These are phyloP conservation scores for Bursaphelenchus okinawaensis DNA, from an alignment of 2,888 invertebrate species.

Conservation along the genomic window DNA sequence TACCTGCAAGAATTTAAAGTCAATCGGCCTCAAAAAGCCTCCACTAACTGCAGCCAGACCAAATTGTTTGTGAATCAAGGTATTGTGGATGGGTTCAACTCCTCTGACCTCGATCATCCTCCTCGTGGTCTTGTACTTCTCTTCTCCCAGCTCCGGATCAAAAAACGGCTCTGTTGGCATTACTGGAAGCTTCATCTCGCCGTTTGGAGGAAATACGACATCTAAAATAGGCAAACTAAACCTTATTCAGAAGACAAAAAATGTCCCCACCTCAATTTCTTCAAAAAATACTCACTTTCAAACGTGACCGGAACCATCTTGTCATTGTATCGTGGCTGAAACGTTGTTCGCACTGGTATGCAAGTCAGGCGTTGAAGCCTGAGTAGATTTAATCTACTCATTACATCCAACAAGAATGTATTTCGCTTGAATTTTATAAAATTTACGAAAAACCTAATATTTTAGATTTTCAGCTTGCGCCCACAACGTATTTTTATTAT, in stretches of 20 bases:
- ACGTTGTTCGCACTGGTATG: background rate
- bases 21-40: slow-evolving; percentile 44
- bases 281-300: slow-evolving; percentile 43
- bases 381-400: background rate
- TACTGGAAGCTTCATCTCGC: slow-evolving; percentile 42
- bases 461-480: background rate
- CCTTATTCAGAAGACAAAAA: background rate
- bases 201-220: slow-evolving; percentile 52
- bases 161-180: slow-evolving; percentile 54
- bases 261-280: too few species aligned
- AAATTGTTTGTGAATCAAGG: slow-evolving; percentile 80
- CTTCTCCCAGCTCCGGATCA: slow-evolving; percentile 46
- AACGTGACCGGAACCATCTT: slow-evolving; percentile 43
- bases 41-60: slow-evolving; percentile 74
- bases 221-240: slow-evolving; percentile 32
- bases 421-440: too few species aligned
- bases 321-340: background rate
- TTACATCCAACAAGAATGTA: background rate
- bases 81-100: slow-evolving; percentile 68
- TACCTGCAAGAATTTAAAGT: slow-evolving; percentile 25
- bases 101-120: slow-evolving; percentile 54
- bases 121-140: slow-evolving; percentile 49
- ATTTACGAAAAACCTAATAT: background rate
- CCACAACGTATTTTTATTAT: background rate
- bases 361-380: background rate